Base-by-base conservation (phyloP, 2,113 vertebrate genomes). In the Elephantulus edwardii region DNA sequence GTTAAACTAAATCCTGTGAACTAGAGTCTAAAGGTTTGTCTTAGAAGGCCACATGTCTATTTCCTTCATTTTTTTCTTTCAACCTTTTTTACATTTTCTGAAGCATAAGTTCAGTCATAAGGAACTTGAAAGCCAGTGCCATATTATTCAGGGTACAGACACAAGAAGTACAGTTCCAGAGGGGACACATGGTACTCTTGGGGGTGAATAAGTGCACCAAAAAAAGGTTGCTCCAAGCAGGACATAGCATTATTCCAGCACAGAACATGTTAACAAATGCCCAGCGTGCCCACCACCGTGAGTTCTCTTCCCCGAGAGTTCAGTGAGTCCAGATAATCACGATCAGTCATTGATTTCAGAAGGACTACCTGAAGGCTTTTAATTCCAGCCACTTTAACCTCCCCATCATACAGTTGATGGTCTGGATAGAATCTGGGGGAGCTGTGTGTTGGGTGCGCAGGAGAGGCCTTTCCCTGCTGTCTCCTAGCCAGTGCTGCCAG, bases 21-120 rank as follows among this genome's bases (percentile, higher is more conserved):
- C 75, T 22, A 68, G 35, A 35, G 35, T 26, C 56, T 20, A 72
- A 52, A 86, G 52, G 40, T 30, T 89, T 91, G n/a, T 46, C 78
- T 87, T 87, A 87, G 42, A 91, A 91, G 86, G 89, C 42, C 6
- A 24, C 40, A 16, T 44, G 52, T 4, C 44, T 91, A 89, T 91
- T 24, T 91, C 44, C 28, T 70, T 90, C 4, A 48, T 9, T 86
- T 95, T n/a, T 91, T 13, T 68, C 2, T 82, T 48, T 75, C 38
- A 35, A 54, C 2, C 11, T 26, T 82, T 83, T 90, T 75, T 56
- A 88, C 28, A 16, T 82, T 52, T 33, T 11, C 13, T 50, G 2
- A 87, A 26, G 62, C 26, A 6, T 93, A 44, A 83, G 0, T 81
- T 91, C 40, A 86, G 52, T 60, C 30, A 79, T 6, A 88, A 75